Evolutionary conservation across 2,797 vertebrate species (phyloP).

Genomic region (Psittacula derbiana): DNA sequence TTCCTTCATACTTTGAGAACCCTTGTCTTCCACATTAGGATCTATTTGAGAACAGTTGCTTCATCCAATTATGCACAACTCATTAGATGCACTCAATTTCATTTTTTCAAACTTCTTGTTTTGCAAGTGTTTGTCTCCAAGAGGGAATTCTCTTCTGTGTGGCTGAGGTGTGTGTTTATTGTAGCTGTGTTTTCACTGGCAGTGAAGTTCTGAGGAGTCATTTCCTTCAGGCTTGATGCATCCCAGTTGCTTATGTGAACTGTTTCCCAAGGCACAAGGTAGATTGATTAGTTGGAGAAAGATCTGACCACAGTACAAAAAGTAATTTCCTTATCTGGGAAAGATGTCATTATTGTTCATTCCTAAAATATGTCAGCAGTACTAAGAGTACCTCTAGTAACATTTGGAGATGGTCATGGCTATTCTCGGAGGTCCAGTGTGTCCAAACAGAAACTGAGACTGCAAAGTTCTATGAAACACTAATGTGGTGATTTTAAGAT

Average conservation of each 20-base stretch:
- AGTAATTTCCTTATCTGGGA: conserved; percentile 33
- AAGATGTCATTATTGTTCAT: conserved; percentile 12
- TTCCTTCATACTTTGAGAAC: background rate
- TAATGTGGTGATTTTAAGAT: background rate
- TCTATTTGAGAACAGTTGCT: background rate
- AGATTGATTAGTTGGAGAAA: conserved; percentile 20
- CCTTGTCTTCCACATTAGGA: background rate
- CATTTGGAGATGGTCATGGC: background rate
- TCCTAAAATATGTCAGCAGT: conserved; percentile 10
- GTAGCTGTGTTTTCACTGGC: background rate
- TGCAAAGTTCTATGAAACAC: background rate
- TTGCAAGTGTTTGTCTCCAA: background rate
- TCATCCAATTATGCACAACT: background rate
- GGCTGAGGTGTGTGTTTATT: background rate
- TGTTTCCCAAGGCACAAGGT: background rate
- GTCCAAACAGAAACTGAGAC: background rate
- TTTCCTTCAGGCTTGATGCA: conserved; percentile 18
- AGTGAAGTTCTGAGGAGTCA: background rate
- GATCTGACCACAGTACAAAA: background rate
- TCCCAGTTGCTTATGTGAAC: background rate
- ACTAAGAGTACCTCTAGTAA: background rate
- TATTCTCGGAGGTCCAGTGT: background rate
- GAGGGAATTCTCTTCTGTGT: background rate
- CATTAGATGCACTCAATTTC: background rate
- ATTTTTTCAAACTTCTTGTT: background rate